phyloP scores from a whole-genome alignment of 2,888 invertebrate species.

The Heteropelma amictum region DNA sequence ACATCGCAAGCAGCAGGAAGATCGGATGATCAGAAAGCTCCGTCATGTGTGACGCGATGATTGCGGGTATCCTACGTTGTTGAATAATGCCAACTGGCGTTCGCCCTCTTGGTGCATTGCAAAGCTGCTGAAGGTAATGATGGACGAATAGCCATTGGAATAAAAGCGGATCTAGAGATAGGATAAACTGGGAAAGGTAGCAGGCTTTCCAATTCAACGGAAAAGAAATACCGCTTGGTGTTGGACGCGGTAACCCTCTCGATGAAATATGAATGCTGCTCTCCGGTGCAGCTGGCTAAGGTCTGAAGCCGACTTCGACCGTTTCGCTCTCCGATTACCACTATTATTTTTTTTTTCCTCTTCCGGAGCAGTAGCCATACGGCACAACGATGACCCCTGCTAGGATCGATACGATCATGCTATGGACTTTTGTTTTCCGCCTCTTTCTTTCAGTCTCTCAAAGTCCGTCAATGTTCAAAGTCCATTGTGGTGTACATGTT shows the following conservation, averaged over 20 bases:
- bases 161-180: constrained; percentile 6
- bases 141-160: neutral
- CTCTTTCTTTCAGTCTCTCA: constrained; percentile 9
- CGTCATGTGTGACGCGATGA: too few relatives aligned
- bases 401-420: constrained; percentile 54
- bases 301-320: constrained; percentile 64
- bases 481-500: constrained; percentile 28
- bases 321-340: constrained; percentile 43
- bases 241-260: constrained; percentile 58
- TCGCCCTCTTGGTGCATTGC: neutral
- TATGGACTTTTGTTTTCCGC: constrained; percentile 48
- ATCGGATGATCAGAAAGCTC: too few relatives aligned
- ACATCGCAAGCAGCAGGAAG: too few relatives aligned
- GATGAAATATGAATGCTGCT: constrained; percentile 70
- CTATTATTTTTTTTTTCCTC: constrained; percentile 34
- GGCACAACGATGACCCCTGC: constrained; percentile 36
- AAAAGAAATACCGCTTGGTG: constrained; percentile 46
- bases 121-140: constrained; percentile 1
- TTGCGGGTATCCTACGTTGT: neutral
- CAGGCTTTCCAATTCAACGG: neutral
- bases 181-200: constrained; percentile 17
- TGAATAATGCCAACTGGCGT: neutral
- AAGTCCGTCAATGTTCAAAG: constrained; percentile 14
- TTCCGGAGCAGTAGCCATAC: constrained; percentile 30
- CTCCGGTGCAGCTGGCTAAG: constrained; percentile 67